These are phyloP conservation scores for Rhombomys opimus DNA, from an alignment of 2,113 vertebrate species.

Conservation along the genomic window DNA sequence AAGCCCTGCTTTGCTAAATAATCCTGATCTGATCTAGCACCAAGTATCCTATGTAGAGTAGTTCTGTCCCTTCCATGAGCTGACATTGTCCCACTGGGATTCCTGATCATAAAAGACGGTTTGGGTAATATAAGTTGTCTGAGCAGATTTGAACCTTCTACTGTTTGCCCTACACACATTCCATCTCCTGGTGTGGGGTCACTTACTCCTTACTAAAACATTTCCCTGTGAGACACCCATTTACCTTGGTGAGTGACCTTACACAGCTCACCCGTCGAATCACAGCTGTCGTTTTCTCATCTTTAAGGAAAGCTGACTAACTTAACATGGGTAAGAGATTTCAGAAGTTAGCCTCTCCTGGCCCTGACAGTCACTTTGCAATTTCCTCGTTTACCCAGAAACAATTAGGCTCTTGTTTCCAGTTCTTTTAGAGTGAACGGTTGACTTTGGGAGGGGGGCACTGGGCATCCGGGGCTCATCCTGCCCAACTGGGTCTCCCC, in stretches of 20 bases:
- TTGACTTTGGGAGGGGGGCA: background rate
- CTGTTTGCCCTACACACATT: background rate
- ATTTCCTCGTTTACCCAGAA: background rate
- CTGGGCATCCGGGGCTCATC: background rate
- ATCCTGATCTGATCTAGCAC: conserved; percentile 13
- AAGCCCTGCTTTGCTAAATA: conserved; percentile 50
- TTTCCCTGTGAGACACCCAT: background rate
- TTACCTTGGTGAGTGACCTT: background rate
- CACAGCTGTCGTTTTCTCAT: background rate
- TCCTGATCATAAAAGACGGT: conserved; percentile 30
- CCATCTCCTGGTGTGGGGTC: background rate
- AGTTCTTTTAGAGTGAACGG: background rate
- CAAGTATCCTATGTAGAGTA: conserved; percentile 29
- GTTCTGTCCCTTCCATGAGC: conserved; percentile 48
- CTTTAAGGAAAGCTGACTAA: background rate
- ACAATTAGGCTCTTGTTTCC: background rate
- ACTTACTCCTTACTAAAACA: background rate
- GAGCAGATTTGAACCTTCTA: background rate
- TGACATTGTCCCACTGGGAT: conserved; percentile 59
- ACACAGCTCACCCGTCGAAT: background rate
- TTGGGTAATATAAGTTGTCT: background rate
- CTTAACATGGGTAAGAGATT: background rate
- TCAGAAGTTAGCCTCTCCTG: background rate
- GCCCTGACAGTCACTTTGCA: background rate
- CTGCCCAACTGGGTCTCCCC: background rate